A percentile compares a stretch with the other conserved stretches of the same genome.
phyloP scores from a whole-genome alignment of 2,888 invertebrate species.

The Pasiphila rectangulata region DNA sequence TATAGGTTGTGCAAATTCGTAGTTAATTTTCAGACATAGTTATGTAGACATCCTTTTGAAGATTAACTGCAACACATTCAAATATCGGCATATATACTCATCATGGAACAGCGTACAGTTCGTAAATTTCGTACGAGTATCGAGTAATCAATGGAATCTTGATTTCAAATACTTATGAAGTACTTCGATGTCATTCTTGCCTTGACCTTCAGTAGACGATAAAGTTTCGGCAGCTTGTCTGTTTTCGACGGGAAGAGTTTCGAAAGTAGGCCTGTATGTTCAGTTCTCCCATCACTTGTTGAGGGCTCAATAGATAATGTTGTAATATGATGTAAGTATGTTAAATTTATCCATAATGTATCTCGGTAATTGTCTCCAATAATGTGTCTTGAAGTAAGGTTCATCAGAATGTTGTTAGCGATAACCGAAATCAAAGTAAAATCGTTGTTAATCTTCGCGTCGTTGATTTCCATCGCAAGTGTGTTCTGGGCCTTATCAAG shows the following conservation, averaged over 20 bases:
- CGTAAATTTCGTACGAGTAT: background rate
- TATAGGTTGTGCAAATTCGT: background rate
- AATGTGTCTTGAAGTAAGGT: background rate
- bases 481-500: background rate
- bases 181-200: constrained; percentile 23
- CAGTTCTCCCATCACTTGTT: background rate
- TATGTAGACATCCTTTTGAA: background rate
- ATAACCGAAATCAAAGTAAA: background rate
- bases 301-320: background rate
- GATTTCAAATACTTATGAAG: constrained; percentile 31
- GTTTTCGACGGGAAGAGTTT: background rate
- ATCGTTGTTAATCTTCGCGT: background rate
- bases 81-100: background rate
- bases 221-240: background rate
- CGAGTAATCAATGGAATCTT: constrained; percentile 23
- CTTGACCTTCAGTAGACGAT: constrained; percentile 12
- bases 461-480: constrained; percentile 1
- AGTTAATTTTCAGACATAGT: background rate
- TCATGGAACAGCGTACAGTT: background rate
- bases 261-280: constrained; percentile 1
- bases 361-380: background rate
- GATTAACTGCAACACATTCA: background rate
- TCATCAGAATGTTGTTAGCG: background rate
- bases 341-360: constrained; percentile 3
- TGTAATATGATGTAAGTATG: too few species aligned